A percentile compares a stretch with the other conserved stretches of the same genome.
phyloP scores from a whole-genome alignment of 2,888 invertebrate genomes.

The Caenorhabditis plicata region DNA sequence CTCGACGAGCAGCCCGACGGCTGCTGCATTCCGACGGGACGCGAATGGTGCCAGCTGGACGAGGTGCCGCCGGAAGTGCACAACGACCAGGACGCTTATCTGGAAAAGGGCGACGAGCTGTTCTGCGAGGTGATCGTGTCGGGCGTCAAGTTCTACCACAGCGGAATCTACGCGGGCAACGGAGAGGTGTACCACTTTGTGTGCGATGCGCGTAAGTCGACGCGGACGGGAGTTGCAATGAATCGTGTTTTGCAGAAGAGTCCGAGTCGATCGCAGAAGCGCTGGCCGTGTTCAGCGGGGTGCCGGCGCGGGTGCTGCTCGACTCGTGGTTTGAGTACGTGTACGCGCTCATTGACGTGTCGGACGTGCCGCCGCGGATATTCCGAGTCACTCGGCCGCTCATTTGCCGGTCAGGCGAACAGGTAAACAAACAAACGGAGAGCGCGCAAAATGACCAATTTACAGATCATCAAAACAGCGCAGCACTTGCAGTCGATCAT shows the following conservation, averaged over 20 bases:
- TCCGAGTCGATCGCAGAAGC: constrained; percentile 31
- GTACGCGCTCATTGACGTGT: constrained; percentile 29
- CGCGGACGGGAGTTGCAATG: too few relatives aligned
- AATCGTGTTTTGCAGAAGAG: constrained; percentile 27
- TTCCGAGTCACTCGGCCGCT: constrained; percentile 40
- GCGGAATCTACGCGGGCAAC: constrained; percentile 53
- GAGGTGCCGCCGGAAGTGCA: constrained; percentile 32
- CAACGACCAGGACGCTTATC: constrained; percentile 29
- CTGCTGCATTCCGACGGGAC: constrained; percentile 26
- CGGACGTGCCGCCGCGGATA: constrained; percentile 24
- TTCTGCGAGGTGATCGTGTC: constrained; percentile 43
- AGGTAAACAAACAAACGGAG: too few relatives aligned
- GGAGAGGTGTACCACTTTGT: constrained; percentile 50
- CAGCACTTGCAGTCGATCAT: constrained; percentile 23
- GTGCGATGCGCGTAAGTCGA: constrained; percentile 38
- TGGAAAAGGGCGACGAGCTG: constrained; percentile 42
- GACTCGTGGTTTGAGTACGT: constrained; percentile 45
- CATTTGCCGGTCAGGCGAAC: constrained; percentile 30
- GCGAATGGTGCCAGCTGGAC: constrained; percentile 33
- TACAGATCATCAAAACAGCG: constrained; percentile 25
- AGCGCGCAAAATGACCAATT: too few relatives aligned
- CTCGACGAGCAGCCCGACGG: constrained; percentile 33
- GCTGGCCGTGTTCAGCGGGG: constrained; percentile 33
- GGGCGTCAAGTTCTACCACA: constrained; percentile 47
- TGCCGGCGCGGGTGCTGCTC: constrained; percentile 23